phyloP scores from a whole-genome alignment of 2,888 invertebrate species.

The Netelia virgata region DNA sequence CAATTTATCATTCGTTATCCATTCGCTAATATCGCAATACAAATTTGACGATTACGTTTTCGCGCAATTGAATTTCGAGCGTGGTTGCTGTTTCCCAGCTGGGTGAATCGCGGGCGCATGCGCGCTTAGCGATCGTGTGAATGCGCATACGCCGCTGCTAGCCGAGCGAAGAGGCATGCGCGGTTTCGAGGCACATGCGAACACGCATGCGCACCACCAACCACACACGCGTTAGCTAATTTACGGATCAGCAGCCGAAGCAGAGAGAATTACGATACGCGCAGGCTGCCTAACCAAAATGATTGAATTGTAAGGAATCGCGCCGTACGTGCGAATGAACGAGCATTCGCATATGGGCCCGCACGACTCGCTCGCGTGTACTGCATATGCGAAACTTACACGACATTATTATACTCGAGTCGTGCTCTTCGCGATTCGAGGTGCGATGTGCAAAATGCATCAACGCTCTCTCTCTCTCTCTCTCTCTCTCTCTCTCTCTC shows the following conservation, averaged over 20 bases:
- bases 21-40: no score
- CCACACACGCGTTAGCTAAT: not conserved
- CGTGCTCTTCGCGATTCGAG: constrained; percentile 39
- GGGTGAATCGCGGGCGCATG: no score
- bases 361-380: constrained; percentile 44
- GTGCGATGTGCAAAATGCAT: constrained; percentile 43
- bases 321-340: constrained; percentile 37
- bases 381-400: constrained; percentile 29
- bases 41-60: no score
- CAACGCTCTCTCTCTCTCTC: not conserved
- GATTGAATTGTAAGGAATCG: constrained; percentile 38
- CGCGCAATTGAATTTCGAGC: no score
- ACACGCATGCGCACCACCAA: not conserved
- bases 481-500: not conserved
- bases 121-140: not conserved
- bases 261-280: not conserved
- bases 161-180: not conserved
- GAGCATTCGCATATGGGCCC: constrained; percentile 26
- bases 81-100: no score
- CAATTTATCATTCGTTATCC: no score
- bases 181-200: not conserved
- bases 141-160: not conserved
- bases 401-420: constrained; percentile 24
- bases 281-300: constrained; percentile 7
- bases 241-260: not conserved